A percentile compares a stretch with the other conserved stretches of the same genome.
phyloP scores from a whole-genome alignment of 2,797 vertebrate species.

The Aeoliscus strigatus region DNA sequence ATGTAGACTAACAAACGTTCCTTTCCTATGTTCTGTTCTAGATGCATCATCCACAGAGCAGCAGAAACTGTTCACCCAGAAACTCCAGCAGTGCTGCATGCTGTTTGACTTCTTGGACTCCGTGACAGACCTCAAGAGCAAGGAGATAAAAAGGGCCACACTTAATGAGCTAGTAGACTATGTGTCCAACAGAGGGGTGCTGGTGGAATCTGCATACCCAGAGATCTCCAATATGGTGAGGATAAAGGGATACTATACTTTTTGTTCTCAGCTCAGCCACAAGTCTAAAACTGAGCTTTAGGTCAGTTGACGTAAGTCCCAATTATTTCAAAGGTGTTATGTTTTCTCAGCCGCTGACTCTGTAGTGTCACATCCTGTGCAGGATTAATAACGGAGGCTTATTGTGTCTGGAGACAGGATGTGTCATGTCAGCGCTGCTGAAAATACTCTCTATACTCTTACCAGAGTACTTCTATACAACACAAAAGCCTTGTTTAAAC shows the following conservation, averaged over 20 bases:
- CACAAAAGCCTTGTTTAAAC: too few relatives aligned
- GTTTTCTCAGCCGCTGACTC: too few relatives aligned
- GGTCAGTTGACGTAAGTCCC: too few relatives aligned
- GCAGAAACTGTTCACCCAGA: slow-evolving; percentile 93
- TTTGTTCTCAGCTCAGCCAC: too few relatives aligned
- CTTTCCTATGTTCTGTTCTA: slow-evolving; percentile 57
- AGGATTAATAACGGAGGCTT: too few relatives aligned
- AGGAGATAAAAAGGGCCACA: slow-evolving; percentile 96
- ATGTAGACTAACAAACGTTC: slow-evolving; percentile 3
- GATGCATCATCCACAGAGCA: slow-evolving; percentile 91
- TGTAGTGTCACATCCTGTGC: too few relatives aligned
- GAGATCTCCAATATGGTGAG: slow-evolving; percentile 97
- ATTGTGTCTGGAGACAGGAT: too few relatives aligned
- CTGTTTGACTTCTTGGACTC: slow-evolving; percentile 97
- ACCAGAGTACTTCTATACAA: too few relatives aligned
- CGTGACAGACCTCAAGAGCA: slow-evolving; percentile 92
- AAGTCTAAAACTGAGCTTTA: too few relatives aligned
- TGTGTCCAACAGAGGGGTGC: slow-evolving; percentile 92
- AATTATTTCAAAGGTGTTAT: too few relatives aligned
- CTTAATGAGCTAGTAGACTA: slow-evolving; percentile 96
- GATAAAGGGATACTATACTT: neutral
- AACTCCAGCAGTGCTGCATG: slow-evolving; percentile 94
- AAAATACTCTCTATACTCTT: too few relatives aligned
- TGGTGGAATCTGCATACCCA: slow-evolving; percentile 91
- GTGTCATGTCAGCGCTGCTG: too few relatives aligned